Evolutionary conservation across 92 coral and sea anemone genomes (phyloP).

Genomic region (Montipora capitata): DNA sequence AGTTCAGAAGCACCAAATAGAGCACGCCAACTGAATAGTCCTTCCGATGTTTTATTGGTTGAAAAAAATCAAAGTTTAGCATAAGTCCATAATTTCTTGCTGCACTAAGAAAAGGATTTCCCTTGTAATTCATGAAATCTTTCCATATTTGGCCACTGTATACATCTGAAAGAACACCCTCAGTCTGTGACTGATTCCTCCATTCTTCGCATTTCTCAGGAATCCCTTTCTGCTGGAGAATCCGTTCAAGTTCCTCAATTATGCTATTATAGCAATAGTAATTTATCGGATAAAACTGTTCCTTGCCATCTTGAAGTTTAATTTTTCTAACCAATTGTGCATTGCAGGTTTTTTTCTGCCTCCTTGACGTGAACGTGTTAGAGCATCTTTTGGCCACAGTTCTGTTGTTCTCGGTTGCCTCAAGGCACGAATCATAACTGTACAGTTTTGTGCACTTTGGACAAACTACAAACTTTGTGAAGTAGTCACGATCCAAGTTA

Average conservation of each 20-base stretch:
- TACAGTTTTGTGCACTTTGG: no score
- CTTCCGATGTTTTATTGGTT: no score
- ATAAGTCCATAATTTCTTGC: background rate
- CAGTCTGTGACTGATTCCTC: no score
- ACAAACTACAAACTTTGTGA: no score
- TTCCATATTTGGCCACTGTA: no score
- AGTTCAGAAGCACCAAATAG: background rate
- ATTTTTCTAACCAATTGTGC: background rate
- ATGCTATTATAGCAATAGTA: conserved; percentile 22
- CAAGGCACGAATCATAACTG: no score
- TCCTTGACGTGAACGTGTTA: background rate
- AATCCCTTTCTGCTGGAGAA: background rate
- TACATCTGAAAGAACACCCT: no score
- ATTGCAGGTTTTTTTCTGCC: background rate
- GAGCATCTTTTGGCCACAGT: conserved; percentile 3
- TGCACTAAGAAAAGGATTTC: background rate
- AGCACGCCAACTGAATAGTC: background rate
- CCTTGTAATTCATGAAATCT: no score
- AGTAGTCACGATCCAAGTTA: no score
- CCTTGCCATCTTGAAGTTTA: background rate
- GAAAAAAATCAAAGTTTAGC: background rate
- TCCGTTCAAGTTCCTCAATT: background rate
- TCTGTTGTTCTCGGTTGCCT: background rate
- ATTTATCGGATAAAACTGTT: background rate
- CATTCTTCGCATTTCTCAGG: no score